Base-by-base conservation (phyloP, 1,140 invertebrate species). In the Zaprionus capensis region DNA sequence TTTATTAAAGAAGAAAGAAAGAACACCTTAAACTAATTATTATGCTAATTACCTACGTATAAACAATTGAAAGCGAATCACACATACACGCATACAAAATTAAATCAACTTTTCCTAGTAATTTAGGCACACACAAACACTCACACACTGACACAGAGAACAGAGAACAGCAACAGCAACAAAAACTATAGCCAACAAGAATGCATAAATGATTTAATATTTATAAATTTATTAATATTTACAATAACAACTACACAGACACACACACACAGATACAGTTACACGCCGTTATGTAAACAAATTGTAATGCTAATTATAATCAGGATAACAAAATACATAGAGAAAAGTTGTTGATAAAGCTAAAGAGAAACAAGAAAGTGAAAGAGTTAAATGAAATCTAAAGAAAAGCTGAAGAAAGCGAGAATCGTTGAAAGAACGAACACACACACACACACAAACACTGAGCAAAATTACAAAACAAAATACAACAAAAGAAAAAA, bases 21-120 rank as follows among this genome's bases (percentile, higher is more conserved):
- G 28, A 31, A 71, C 65, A 82, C 68, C 70, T 75, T 79, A 85
- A 86, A 86, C 65, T 82, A 85, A 85, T 82, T 72, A 82, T 64
- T 72, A 82, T 71, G 65, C 72, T 82, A 83, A 80, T 80, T 83
- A 84, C 26, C 31, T 61, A 51, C 31, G 57, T 49, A 68, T 71
- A 82, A 71, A 82, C 44, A 66, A 78, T 78, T 68, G 26, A 74
- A 69, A 71, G 41, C 41, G 41, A 81, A 51, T 62, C 51, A 75
- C 61, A 66, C 12, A 59, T 26, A 73, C 31, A 73, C 64, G 26
- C 26, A 22, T 41, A 56, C 28, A 68, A 56, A 56, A 26, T 56
- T 76, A 51, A 51, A 51, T 51, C 46, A 51, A 51, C 46, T 81
- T 80, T 82, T 82, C 81, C 80, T 83, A 82, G 81, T 83, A 82